Percentiles rank a stretch among this genome's conserved stretches.
These are phyloP conservation scores for Cantharis lateralis DNA, from an alignment of 2,888 invertebrate species.

Conservation along the genomic window DNA sequence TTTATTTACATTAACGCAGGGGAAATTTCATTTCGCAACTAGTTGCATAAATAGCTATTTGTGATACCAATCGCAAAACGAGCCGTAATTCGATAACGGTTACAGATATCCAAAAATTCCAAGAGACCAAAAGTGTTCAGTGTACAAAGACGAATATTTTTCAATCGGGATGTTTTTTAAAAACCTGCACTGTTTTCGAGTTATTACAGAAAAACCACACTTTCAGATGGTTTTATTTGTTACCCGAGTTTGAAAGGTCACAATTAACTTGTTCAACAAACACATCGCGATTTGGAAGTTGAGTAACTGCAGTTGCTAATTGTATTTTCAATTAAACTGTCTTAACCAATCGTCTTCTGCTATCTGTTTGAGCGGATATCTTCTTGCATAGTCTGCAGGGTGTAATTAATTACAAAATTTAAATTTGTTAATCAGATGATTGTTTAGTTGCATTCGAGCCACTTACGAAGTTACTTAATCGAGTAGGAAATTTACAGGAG, in stretches of 20 bases:
- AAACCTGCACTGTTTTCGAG: neutral
- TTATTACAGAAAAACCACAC: too few species aligned
- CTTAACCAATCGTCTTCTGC: neutral
- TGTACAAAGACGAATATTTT: too few species aligned
- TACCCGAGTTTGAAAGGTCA: neutral
- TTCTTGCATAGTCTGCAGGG: neutral
- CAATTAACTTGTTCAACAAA: neutral
- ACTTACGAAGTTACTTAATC: neutral
- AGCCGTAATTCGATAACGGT: too few species aligned
- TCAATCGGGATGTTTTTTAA: neutral
- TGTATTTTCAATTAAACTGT: conserved; percentile 2
- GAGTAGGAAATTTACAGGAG: neutral
- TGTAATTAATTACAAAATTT: neutral
- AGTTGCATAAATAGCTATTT: too few species aligned
- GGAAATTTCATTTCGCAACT: too few species aligned
- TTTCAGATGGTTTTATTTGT: too few species aligned
- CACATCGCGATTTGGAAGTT: neutral
- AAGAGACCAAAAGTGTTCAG: too few species aligned
- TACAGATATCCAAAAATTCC: too few species aligned
- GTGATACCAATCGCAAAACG: too few species aligned
- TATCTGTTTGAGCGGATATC: neutral
- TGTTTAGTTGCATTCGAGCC: neutral
- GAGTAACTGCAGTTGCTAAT: neutral
- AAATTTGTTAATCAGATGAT: neutral
- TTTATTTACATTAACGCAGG: too few species aligned